Conservation (phyloP, 2,113 vertebrate species). For the Sorex araneus region DNA sequence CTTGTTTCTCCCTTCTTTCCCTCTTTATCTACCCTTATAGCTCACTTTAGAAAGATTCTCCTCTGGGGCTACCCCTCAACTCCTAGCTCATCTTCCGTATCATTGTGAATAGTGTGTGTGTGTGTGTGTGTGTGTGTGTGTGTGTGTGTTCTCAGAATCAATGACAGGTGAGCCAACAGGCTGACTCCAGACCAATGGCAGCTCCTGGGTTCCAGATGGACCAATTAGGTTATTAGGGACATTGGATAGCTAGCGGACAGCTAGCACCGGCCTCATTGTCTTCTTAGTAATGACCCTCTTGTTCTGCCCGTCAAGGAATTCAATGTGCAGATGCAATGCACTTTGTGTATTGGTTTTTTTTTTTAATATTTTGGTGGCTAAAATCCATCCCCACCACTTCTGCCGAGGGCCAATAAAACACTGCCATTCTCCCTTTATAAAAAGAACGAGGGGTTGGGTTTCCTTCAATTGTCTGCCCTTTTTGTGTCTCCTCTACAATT, state of each 20-base stretch:
- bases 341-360: neutral
- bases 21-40: neutral
- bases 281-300: constrained; percentile 50
- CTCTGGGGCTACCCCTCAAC: neutral
- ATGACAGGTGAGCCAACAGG: constrained; percentile 48
- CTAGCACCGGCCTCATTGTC: constrained; percentile 60
- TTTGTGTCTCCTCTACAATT: constrained; percentile 82
- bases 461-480: constrained; percentile 83
- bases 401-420: constrained; percentile 70
- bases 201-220: constrained; percentile 39
- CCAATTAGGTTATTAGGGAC: constrained; percentile 72
- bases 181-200: constrained; percentile 55
- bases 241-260: constrained; percentile 37
- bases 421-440: constrained; percentile 74
- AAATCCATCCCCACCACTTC: constrained; percentile 67
- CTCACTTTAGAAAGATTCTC: constrained; percentile 20
- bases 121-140: no score
- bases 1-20: neutral
- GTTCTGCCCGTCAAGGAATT: constrained; percentile 55
- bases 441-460: constrained; percentile 81
- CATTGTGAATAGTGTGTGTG: no score
- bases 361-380: constrained; percentile 59
- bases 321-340: constrained; percentile 48
- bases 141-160: constrained; percentile 35
- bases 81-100: no score